A percentile compares a stretch with the other conserved stretches of the same genome.
Evolutionary conservation across 2,888 invertebrate genomes (phyloP).

Genomic region (Zeuzera pyrina): DNA sequence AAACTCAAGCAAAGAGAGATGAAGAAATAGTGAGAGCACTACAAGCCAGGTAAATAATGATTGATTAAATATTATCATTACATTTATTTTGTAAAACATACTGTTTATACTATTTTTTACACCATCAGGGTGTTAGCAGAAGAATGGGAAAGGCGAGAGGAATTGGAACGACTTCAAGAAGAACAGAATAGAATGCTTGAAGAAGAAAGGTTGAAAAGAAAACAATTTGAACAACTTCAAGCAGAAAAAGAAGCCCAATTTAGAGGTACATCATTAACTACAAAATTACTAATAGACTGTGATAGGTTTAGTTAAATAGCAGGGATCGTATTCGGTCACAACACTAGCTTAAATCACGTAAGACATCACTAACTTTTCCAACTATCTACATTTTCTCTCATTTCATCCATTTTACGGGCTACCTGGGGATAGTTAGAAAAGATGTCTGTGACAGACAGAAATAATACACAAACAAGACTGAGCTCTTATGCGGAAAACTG

Average conservation of each 20-base stretch:
- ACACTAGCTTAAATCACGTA: too few relatives aligned
- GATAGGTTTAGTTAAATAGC: too few relatives aligned
- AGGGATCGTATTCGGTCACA: too few relatives aligned
- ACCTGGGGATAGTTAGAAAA: too few relatives aligned
- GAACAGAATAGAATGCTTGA: conserved; percentile 82
- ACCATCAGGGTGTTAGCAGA: conserved; percentile 77
- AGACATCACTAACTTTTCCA: too few relatives aligned
- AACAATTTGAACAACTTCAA: conserved; percentile 81
- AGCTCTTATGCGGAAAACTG: too few relatives aligned
- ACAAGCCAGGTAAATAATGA: conserved; percentile 69
- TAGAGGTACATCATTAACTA: conserved; percentile 61
- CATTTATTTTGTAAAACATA: background rate
- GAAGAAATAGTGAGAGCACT: conserved; percentile 84
- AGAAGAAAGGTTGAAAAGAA: conserved; percentile 81
- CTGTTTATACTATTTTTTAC: background rate
- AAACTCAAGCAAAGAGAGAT: conserved; percentile 87
- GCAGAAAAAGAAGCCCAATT: conserved; percentile 80
- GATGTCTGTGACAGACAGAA: too few relatives aligned
- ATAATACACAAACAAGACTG: too few relatives aligned
- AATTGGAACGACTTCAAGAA: conserved; percentile 83
- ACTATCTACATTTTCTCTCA: too few relatives aligned
- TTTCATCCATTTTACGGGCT: too few relatives aligned
- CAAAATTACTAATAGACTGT: too few relatives aligned
- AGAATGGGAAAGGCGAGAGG: conserved; percentile 88
- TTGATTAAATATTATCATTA: conserved; percentile 2